Evolutionary conservation across 1,140 invertebrate species (phyloP), one percentile per base, ranked within the genome.

Genomic region (Pseudomyrmex sp.): DNA sequence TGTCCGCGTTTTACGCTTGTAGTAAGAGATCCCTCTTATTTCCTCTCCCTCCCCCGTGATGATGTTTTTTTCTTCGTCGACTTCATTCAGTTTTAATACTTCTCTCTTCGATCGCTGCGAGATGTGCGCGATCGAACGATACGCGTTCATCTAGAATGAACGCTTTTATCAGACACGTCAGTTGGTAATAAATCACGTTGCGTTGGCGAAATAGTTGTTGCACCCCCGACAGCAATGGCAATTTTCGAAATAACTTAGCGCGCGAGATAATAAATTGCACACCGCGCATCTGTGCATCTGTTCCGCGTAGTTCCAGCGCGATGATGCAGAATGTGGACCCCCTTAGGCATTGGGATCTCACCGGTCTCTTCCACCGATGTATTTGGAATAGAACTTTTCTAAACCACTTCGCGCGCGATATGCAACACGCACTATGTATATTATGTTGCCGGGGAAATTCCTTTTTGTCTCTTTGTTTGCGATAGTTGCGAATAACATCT

Each of bases 181-280:
- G 76, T 59, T 50, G 66, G 56, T 72, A 23, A 80, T 80, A 72
- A 80, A 80, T 80, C 76, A 80, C 20, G 44, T 48, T 48, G 65
- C 76, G 54, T 80, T 72, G 76, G 76, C 76, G 66, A 80, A 80
- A 80, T 80, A 80, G 76, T 80, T 70, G 76, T 80, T 72, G 76
- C 52, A 35, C 66, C 66, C 44, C 44, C 76, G 76, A 80, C 66
- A 80, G 76, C 66, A 70, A 72, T 72, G 76, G 76, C 76, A 80
- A 80, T 80, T 80, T 80, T 80, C 66, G 76, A 72, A 72, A 80
- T 80, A 80, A 80, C 76, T 80, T 80, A 80, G 76, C 66, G 76
- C 76, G 76, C 76, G 76, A 80, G 76, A 80, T 80, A 80, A 80
- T 80, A 80, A 80, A 80, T 80, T 80, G 76, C 66, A 59, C 26